phyloP scores from a whole-genome alignment of 2,888 invertebrate genomes.

The Perdita meconis region DNA sequence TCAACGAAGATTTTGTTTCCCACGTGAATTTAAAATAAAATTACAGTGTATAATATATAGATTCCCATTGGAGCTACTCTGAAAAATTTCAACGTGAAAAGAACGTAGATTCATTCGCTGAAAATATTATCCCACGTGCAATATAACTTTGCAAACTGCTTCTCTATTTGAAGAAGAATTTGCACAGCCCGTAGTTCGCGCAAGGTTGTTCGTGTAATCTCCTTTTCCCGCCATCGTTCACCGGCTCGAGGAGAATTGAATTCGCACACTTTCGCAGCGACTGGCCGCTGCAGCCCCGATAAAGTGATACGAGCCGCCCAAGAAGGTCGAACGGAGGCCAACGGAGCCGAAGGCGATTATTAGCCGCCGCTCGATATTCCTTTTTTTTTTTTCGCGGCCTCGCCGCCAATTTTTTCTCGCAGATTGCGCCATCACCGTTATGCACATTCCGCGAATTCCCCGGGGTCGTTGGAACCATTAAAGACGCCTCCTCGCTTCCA shows the following conservation, averaged over 20 bases:
- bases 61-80: too few species aligned
- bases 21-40: too few species aligned
- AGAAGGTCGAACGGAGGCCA: constrained; percentile 31
- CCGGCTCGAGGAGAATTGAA: constrained; percentile 52
- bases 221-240: constrained; percentile 12
- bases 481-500: constrained; percentile 23
- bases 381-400: constrained; percentile 2
- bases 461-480: constrained; percentile 60
- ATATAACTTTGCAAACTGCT: neutral
- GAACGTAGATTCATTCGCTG: too few species aligned
- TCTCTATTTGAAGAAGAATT: neutral
- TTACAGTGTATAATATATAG: too few species aligned
- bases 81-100: too few species aligned
- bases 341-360: constrained; percentile 52
- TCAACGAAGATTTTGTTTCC: too few species aligned
- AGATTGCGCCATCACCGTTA: constrained; percentile 68
- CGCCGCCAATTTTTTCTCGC: constrained; percentile 50
- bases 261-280: constrained; percentile 17
- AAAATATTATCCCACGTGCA: too few species aligned
- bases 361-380: constrained; percentile 29
- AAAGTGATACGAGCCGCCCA: constrained; percentile 48
- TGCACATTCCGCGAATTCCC: constrained; percentile 64
- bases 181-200: neutral
- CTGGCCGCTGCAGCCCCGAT: constrained; percentile 15
- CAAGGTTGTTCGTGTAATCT: constrained; percentile 5